A percentile compares a stretch with the other conserved stretches of the same genome.
phyloP scores from a whole-genome alignment of 2,888 invertebrate species.

The Melikaiella ostensackeni region DNA sequence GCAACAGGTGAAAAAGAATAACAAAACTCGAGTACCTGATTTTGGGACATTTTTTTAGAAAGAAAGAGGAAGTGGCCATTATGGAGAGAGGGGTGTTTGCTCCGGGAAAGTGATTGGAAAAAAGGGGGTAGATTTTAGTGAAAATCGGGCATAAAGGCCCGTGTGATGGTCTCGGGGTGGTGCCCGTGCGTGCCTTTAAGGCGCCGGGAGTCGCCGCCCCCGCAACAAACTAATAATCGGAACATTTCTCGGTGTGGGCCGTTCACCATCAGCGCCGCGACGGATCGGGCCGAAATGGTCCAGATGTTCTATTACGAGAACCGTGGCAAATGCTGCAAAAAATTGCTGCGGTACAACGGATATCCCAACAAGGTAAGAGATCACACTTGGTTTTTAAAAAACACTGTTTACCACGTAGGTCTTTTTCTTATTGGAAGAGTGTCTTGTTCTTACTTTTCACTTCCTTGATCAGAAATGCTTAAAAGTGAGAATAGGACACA shows the following conservation, averaged over 20 bases:
- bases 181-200: conserved; percentile 79
- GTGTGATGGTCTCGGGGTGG: conserved; percentile 77
- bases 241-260: conserved; percentile 68
- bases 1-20: background rate
- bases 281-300: conserved; percentile 78
- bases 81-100: conserved; percentile 46
- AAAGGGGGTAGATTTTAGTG: conserved; percentile 56
- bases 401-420: background rate
- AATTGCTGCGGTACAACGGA: conserved; percentile 88
- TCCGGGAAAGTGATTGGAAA: conserved; percentile 21
- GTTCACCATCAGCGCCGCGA: conserved; percentile 73
- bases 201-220: conserved; percentile 75
- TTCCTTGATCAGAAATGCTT: background rate
- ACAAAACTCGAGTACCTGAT: conserved; percentile 7
- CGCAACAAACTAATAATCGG: conserved; percentile 63
- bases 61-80: conserved; percentile 39
- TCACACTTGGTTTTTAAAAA: background rate
- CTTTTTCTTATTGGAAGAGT: conserved; percentile 30
- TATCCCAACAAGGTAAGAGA: conserved; percentile 86
- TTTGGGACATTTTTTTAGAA: conserved; percentile 15
- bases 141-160: conserved; percentile 64
- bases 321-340: conserved; percentile 89
- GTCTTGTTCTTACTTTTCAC: conserved; percentile 22
- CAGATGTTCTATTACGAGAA: conserved; percentile 88
- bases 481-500: background rate